phyloP scores from a whole-genome alignment of 2,888 invertebrate genomes.

The Cheilosia pagana region DNA sequence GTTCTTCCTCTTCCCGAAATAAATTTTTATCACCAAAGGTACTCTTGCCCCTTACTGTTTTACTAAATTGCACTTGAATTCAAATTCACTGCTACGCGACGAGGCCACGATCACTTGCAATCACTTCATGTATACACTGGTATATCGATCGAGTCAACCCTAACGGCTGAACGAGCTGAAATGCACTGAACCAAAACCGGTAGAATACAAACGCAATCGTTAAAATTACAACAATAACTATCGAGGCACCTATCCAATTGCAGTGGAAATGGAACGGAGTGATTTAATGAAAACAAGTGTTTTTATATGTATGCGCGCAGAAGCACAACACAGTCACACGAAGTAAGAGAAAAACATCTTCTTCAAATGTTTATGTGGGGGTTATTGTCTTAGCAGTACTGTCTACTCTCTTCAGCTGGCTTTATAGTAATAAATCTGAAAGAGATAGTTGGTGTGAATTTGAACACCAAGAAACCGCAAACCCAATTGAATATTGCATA shows the following conservation, averaged over 20 bases:
- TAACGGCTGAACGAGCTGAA: conserved; percentile 62
- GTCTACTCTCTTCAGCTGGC: no score
- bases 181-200: conserved; percentile 76
- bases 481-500: no score
- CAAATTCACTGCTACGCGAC: conserved; percentile 39
- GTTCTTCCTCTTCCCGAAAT: conserved; percentile 40
- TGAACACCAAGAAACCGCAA: no score
- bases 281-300: conserved; percentile 57
- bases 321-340: not conserved
- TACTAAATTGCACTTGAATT: conserved; percentile 66
- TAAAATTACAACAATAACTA: conserved; percentile 22
- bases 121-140: conserved; percentile 9
- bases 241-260: conserved; percentile 1
- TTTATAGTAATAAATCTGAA: no score
- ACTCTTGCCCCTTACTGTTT: conserved; percentile 42
- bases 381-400: no score
- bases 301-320: not conserved
- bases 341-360: no score
- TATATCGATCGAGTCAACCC: conserved; percentile 30
- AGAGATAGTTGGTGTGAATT: no score
- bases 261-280: conserved; percentile 56
- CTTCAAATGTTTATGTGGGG: no score
- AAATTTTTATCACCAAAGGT: conserved; percentile 30
- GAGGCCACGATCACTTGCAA: conserved; percentile 50
- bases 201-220: conserved; percentile 47